Evolutionary conservation across 1,140 invertebrate genomes (phyloP).

Genomic region (Hylaeus volcanicus): DNA sequence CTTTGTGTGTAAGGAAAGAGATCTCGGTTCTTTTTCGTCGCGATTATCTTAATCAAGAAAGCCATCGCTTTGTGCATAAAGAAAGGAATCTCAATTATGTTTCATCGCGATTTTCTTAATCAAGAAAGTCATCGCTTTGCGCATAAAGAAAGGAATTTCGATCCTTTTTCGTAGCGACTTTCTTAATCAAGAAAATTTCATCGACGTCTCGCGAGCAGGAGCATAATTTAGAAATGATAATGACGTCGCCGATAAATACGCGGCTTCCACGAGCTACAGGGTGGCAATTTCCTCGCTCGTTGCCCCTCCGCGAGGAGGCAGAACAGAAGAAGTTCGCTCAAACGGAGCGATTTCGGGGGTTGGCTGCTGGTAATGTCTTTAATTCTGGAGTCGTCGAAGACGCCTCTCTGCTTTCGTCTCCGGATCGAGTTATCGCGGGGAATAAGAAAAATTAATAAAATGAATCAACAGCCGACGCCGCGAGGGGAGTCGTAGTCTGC

Average conservation of each 20-base stretch:
- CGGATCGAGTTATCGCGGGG: constrained; percentile 66
- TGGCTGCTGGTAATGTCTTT: constrained; percentile 62
- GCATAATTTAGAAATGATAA: constrained; percentile 39
- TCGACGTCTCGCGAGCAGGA: background rate
- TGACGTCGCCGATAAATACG: constrained; percentile 22
- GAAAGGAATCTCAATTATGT: no score
- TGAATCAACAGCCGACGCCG: constrained; percentile 64
- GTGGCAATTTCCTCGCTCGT: constrained; percentile 27
- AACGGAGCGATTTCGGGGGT: constrained; percentile 59
- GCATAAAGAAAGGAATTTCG: no score
- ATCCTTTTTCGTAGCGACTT: no score
- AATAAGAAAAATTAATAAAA: constrained; percentile 72
- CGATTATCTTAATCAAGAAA: no score
- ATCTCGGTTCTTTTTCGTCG: no score
- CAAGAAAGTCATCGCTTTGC: no score
- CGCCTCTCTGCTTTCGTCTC: constrained; percentile 47
- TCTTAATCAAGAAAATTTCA: background rate
- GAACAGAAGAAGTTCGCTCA: constrained; percentile 36
- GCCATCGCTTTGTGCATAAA: no score
- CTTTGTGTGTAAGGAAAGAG: no score
- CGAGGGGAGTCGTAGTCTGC: constrained; percentile 19
- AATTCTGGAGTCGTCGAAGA: constrained; percentile 54
- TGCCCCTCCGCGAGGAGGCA: background rate
- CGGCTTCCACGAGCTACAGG: background rate
- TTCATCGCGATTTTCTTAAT: no score